A percentile compares a stretch with the other conserved stretches of the same genome.
phyloP scores from a whole-genome alignment of 1,140 invertebrate species.

The Zeugodacus cucurbitae region DNA sequence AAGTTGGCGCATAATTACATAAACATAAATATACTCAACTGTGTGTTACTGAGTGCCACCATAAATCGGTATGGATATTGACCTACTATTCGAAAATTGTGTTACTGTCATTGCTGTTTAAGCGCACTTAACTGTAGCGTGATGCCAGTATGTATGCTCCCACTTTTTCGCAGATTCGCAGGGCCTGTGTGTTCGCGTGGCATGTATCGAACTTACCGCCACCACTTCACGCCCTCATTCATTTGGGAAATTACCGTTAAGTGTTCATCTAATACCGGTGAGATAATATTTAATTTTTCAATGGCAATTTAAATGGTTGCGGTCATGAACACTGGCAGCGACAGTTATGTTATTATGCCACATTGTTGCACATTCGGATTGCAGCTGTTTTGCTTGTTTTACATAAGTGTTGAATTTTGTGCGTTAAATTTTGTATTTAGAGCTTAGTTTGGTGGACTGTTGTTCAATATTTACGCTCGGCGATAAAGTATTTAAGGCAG shows the following conservation, averaged over 20 bases:
- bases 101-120: neutral
- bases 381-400: neutral
- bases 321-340: neutral
- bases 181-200: too few relatives aligned
- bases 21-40: neutral
- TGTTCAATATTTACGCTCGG: too few relatives aligned
- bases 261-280: slow-evolving; percentile 28
- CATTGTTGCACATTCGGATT: neutral
- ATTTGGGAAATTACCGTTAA: slow-evolving; percentile 31
- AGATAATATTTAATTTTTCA: slow-evolving; percentile 32
- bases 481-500: too few relatives aligned
- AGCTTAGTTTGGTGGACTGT: neutral
- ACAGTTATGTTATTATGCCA: neutral
- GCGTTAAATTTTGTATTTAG: neutral
- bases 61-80: neutral
- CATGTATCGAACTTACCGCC: neutral
- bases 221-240: neutral
- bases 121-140: neutral
- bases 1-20: neutral
- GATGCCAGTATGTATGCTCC: neutral
- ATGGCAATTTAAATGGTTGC: neutral
- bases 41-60: neutral
- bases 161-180: neutral
- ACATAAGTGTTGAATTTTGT: neutral
- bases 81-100: neutral